phyloP scores from a whole-genome alignment of 2,113 vertebrate genomes.

The Sigmodon hispidus region DNA sequence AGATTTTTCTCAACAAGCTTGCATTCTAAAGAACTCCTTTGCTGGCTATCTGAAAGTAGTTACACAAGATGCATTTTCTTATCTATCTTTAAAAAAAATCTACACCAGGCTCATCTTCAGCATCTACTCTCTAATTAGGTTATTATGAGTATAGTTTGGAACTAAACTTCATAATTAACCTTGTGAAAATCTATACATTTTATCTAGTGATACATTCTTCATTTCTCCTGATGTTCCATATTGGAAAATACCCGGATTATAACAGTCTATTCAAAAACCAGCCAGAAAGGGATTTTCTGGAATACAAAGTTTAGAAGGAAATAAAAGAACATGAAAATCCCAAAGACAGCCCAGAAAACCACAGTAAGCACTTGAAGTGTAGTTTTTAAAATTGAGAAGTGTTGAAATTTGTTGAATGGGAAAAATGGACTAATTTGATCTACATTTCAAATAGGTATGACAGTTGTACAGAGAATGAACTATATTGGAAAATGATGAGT shows the following conservation, averaged over 20 bases:
- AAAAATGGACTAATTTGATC: conserved; percentile 8
- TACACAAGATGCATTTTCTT: background rate
- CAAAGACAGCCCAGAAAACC: background rate
- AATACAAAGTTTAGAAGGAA: background rate
- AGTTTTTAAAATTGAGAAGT: background rate
- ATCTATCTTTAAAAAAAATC: background rate
- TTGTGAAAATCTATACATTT: conserved; percentile 57
- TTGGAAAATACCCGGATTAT: background rate
- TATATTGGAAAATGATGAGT: background rate
- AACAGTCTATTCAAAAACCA: background rate
- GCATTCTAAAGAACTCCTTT: background rate
- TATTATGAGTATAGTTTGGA: background rate
- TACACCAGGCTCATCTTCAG: background rate
- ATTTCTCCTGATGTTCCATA: background rate
- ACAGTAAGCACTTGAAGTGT: background rate
- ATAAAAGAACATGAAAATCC: background rate
- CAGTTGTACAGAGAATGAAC: background rate
- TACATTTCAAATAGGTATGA: background rate
- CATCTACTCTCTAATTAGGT: background rate
- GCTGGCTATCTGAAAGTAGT: background rate
- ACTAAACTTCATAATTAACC: background rate
- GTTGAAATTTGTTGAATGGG: background rate
- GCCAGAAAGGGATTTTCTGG: background rate
- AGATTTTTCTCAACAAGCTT: background rate
- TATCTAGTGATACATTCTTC: background rate